Evolutionary conservation across 2,797 vertebrate species (phyloP).

Genomic region (Fistularia tabacaria): DNA sequence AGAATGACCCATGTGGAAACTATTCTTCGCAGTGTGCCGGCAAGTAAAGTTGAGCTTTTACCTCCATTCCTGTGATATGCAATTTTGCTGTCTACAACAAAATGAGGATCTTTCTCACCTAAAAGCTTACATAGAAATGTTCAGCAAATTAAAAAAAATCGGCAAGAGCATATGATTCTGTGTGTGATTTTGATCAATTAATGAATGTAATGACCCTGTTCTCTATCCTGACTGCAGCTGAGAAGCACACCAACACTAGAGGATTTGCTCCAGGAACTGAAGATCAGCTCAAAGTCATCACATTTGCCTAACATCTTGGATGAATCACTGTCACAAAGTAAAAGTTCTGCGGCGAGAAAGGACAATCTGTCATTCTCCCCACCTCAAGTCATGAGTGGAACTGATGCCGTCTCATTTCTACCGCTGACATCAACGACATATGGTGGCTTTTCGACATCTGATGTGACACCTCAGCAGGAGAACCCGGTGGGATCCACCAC

Average conservation of each 20-base stretch:
- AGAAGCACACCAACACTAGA: conserved; percentile 66
- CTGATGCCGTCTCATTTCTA: conserved; percentile 11
- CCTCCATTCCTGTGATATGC: background rate
- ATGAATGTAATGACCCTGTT: background rate
- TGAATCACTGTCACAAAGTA: conserved; percentile 12
- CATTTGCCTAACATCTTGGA: background rate
- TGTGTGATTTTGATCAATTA: no score
- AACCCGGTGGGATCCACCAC: conserved; percentile 30
- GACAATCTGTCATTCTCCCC: conserved; percentile 14
- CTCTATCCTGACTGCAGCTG: conserved; percentile 47
- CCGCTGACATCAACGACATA: conserved; percentile 45
- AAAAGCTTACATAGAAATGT: no score
- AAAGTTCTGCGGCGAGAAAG: conserved; percentile 12
- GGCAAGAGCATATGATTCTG: no score
- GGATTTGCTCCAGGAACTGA: conserved; percentile 63
- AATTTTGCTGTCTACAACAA: background rate
- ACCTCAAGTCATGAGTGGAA: conserved; percentile 12
- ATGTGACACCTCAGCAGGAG: conserved; percentile 30
- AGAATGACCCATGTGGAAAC: conserved; percentile 56
- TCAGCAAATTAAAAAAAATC: no score
- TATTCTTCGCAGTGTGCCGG: conserved; percentile 69
- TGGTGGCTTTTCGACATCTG: conserved; percentile 36
- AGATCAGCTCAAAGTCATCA: conserved; percentile 14
- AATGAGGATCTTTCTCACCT: no score
- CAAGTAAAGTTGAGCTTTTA: conserved; percentile 20